phyloP scores from a whole-genome alignment of 2,888 invertebrate species.

The Polymixis lichenea region DNA sequence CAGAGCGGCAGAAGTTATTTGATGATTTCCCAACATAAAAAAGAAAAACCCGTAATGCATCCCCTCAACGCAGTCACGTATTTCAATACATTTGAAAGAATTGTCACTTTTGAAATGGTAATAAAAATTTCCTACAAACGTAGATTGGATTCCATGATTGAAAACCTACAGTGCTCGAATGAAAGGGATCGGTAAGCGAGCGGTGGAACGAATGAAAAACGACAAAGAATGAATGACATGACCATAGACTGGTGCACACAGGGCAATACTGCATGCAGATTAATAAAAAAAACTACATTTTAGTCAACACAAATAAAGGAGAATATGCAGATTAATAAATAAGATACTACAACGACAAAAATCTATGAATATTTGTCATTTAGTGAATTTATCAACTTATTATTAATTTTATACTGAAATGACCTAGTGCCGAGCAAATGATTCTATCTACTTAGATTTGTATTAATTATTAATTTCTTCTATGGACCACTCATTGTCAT shows the following conservation, averaged over 20 bases:
- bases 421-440: no score
- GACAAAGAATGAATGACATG: conserved; percentile 26
- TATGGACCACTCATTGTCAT: background rate
- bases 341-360: background rate
- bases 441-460: no score
- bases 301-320: background rate
- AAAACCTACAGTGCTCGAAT: conserved; percentile 40
- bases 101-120: conserved; percentile 30
- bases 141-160: conserved; percentile 56
- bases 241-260: conserved; percentile 10
- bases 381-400: background rate
- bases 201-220: conserved; percentile 31
- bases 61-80: background rate
- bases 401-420: background rate
- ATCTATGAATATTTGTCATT: background rate
- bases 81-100: conserved; percentile 20
- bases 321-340: background rate
- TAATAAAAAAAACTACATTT: background rate
- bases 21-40: no score
- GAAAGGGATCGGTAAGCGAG: conserved; percentile 30
- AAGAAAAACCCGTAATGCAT: no score
- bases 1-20: no score
- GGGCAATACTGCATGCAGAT: background rate
- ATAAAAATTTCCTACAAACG: conserved; percentile 39
- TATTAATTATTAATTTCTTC: background rate